These are phyloP conservation scores for Onychorhynchus coronatus DNA, from an alignment of 2,113 vertebrate genomes.

Conservation along the genomic window DNA sequence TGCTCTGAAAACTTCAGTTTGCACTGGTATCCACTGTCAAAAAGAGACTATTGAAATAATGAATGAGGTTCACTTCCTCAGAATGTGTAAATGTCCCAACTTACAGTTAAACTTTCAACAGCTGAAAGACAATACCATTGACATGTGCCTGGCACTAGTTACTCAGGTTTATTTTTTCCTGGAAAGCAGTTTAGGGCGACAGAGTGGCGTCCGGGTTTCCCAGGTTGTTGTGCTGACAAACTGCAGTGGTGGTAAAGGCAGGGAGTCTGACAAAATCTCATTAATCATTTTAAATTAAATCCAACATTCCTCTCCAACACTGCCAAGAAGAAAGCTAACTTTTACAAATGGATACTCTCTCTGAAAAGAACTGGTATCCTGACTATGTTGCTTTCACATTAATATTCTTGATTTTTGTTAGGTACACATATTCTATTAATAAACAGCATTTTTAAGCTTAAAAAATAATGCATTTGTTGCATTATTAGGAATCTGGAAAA, in stretches of 20 bases:
- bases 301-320: constrained; percentile 75
- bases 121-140: constrained; percentile 69
- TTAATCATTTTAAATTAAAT: constrained; percentile 92
- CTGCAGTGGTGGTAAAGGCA: constrained; percentile 81
- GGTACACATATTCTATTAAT: not conserved
- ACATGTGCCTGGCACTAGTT: constrained; percentile 75
- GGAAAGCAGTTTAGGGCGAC: constrained; percentile 78
- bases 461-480: not conserved
- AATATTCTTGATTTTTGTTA: not conserved
- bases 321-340: constrained; percentile 72
- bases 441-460: constrained; percentile 35
- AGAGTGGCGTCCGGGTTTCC: constrained; percentile 80
- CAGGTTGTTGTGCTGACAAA: constrained; percentile 85
- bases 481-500: not conserved
- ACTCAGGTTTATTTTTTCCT: constrained; percentile 74
- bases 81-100: constrained; percentile 59
- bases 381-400: constrained; percentile 54
- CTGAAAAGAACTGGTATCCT: constrained; percentile 56
- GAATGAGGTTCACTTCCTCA: constrained; percentile 40
- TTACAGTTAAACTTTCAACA: constrained; percentile 74
- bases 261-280: constrained; percentile 84
- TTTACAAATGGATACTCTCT: constrained; percentile 74
- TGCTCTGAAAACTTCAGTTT: not conserved
- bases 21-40: not conserved
- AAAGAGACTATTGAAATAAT: not conserved